Base-by-base conservation (phyloP, 2,113 vertebrate genomes). In the Malurus alboscapulatus region DNA sequence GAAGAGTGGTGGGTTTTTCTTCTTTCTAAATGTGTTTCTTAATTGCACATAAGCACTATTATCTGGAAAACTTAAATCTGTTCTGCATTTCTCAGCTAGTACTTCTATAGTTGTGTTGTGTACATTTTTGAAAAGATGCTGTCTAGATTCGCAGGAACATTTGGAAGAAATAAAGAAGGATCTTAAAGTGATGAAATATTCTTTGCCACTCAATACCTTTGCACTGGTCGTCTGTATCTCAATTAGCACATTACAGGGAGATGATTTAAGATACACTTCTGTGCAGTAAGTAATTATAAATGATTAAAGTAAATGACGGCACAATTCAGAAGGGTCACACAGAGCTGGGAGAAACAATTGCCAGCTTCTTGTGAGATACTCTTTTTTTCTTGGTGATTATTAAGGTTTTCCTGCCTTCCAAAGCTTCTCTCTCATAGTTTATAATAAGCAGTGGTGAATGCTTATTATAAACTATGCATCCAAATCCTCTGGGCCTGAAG, bases 241-340 rank as follows among this genome's bases (percentile, higher is more conserved):
- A 85, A 83, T 93, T 84, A 94, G 30, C 55, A 74, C 58, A 51
- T 71, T 92, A 44, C 0, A 0, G 66, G 61, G 22, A 82, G 47
- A 92, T 79, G 16, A 91, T 89, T 96, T 91, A 94, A 84, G 88
- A 82, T 75, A 93, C 8, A 27, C 36, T 91, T 92, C 62, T 90
- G 51, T 92, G 67, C 44, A 57, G 24, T 69, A 91, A 92, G 81
- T 85, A 95, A 95, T 91, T 97, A 95, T 84, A 96, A 94, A 94
- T 96, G 0, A 94, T 87, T 92, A 76, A 94, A 92, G 65, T 73
- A 81, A 47, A 92, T 63, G 63, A 94, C 6, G 92, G 34, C 42
- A 71, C n/a, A 96, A 73, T 89, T 94, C 84, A 75, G 84, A 81
- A 94, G 83, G 78, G 75, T 92, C 83, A 88, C 59, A 78, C 12